Conservation (phyloP, 1,140 invertebrate genomes). For the Nasonia giraulti region DNA sequence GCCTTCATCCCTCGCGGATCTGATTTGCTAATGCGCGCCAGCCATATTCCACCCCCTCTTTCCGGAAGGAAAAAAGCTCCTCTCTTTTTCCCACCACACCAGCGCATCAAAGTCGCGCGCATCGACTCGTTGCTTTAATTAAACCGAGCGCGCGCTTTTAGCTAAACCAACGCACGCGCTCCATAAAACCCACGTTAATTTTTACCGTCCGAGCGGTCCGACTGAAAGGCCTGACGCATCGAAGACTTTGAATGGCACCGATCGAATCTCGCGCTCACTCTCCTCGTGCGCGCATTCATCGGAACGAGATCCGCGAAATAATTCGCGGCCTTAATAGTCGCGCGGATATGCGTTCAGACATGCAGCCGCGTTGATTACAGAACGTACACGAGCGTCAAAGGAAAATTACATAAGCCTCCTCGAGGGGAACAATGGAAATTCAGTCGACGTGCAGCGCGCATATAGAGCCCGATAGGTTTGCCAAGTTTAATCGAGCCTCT, state of each 20-base stretch:
- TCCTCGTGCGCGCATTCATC: background rate
- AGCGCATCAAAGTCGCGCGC: background rate
- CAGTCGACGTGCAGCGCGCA: background rate
- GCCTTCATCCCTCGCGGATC: background rate
- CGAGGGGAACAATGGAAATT: background rate
- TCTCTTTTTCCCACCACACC: too few relatives aligned
- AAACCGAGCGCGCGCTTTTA: background rate
- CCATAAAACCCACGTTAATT: background rate
- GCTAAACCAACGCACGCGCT: background rate
- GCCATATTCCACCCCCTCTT: background rate
- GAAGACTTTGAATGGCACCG: background rate
- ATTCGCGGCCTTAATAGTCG: too few relatives aligned
- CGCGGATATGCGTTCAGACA: background rate
- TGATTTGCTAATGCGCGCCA: conserved; percentile 20
- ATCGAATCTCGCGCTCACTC: background rate
- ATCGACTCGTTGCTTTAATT: background rate
- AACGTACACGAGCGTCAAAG: background rate
- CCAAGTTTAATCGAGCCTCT: background rate
- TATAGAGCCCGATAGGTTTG: background rate
- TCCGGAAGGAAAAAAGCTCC: too few relatives aligned
- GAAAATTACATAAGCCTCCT: conserved; percentile 16
- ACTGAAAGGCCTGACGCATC: background rate
- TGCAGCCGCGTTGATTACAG: conserved; percentile 14
- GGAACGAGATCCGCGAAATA: too few relatives aligned
- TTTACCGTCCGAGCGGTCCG: background rate